phyloP scores from a whole-genome alignment of 2,797 vertebrate genomes.

The Epinephelus awoara region DNA sequence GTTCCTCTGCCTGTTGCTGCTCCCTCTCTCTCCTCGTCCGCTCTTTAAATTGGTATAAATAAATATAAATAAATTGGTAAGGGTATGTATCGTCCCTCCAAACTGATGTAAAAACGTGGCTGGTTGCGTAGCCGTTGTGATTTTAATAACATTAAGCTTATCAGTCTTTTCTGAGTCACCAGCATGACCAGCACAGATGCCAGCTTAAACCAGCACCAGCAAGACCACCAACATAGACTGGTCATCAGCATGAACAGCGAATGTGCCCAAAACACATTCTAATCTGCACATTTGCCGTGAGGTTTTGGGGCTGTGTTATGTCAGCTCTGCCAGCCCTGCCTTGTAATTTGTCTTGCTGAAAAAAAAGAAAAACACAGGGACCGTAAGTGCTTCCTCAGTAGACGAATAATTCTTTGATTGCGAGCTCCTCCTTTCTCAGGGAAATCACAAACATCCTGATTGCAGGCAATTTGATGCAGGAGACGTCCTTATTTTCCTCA shows the following conservation, averaged over 20 bases:
- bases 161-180: background rate
- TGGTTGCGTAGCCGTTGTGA: background rate
- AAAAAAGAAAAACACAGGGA: background rate
- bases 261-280: too few relatives aligned
- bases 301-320: slow-evolving; percentile 1
- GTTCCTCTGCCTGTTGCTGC: too few relatives aligned
- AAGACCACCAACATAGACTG: too few relatives aligned
- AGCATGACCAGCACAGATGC: too few relatives aligned
- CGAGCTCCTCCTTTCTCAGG: background rate
- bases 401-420: slow-evolving; percentile 39
- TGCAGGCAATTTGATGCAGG: slow-evolving; percentile 23
- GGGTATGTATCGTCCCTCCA: background rate
- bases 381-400: slow-evolving; percentile 14
- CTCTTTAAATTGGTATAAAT: too few relatives aligned
- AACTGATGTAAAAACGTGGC: background rate
- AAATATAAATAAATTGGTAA: too few relatives aligned
- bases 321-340: background rate
- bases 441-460: slow-evolving; percentile 32
- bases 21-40: too few relatives aligned
- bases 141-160: background rate
- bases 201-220: too few relatives aligned
- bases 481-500: background rate
- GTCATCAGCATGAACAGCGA: too few relatives aligned
- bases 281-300: background rate
- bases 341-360: slow-evolving; percentile 7